Evolutionary conservation across 2,113 vertebrate genomes (phyloP).

Genomic region (Thunnus maccoyii): DNA sequence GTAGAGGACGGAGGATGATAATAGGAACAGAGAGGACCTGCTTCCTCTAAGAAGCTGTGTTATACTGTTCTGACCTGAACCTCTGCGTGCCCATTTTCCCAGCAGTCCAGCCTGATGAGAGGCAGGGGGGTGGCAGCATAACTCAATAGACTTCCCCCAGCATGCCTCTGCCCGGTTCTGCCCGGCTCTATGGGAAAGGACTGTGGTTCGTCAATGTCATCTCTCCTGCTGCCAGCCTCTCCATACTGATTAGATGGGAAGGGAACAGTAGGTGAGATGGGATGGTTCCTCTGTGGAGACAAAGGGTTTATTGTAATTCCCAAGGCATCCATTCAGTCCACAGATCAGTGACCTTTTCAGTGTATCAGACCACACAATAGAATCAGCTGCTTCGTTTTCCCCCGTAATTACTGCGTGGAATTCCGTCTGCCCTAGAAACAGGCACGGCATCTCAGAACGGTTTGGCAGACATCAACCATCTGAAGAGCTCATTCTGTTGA

Average conservation of each 20-base stretch:
- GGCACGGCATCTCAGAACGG: conserved; percentile 3
- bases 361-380: conserved; percentile 47
- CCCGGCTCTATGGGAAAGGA: conserved; percentile 19
- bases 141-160: conserved; percentile 46
- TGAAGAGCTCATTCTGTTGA: conserved; percentile 37
- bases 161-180: conserved; percentile 12
- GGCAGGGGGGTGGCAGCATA: conserved; percentile 33
- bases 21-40: conserved; percentile 38
- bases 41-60: conserved; percentile 26
- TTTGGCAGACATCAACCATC: conserved; percentile 32
- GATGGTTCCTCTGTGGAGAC: conserved; percentile 46
- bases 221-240: conserved; percentile 47
- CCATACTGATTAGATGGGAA: conserved; percentile 51
- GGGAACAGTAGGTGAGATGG: conserved; percentile 52
- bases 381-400: conserved; percentile 47
- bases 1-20: conserved; percentile 35
- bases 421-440: conserved; percentile 49
- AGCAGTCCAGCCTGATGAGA: conserved; percentile 34
- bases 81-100: conserved; percentile 43
- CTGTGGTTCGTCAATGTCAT: conserved; percentile 48
- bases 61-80: conserved; percentile 50
- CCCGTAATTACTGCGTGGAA: conserved; percentile 50
- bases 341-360: conserved; percentile 67
- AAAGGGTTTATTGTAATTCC: conserved; percentile 67
- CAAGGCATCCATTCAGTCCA: conserved; percentile 50